These are phyloP conservation scores for Pangasius krempfi DNA, from an alignment of 2,797 vertebrate species.

Conservation along the genomic window DNA sequence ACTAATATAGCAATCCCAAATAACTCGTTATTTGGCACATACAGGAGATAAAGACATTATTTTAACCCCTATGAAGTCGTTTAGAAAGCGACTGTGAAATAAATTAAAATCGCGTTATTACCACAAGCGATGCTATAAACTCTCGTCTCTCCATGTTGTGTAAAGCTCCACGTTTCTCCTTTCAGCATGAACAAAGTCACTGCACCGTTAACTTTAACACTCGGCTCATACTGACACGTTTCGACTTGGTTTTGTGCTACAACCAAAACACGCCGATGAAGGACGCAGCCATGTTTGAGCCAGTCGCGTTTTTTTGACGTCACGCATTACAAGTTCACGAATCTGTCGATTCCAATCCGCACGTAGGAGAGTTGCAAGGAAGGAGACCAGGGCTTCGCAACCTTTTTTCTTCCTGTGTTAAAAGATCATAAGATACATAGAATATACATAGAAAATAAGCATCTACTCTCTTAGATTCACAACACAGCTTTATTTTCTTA, in stretches of 20 bases:
- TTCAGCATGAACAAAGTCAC: neutral
- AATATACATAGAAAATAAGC: neutral
- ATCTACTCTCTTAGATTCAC: neutral
- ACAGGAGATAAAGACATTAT: neutral
- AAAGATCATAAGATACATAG: too few relatives aligned
- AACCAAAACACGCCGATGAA: constrained; percentile 53
- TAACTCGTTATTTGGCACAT: neutral
- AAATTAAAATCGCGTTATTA: constrained; percentile 53
- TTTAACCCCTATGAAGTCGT: neutral
- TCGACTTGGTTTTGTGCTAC: neutral
- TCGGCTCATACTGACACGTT: neutral
- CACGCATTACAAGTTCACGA: neutral
- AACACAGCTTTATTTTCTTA: neutral
- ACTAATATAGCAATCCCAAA: neutral
- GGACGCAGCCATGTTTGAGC: constrained; percentile 76
- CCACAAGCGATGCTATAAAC: constrained; percentile 75
- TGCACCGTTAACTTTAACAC: neutral
- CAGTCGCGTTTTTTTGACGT: constrained; percentile 42
- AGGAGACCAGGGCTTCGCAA: neutral
- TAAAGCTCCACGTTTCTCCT: neutral
- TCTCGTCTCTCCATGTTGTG: constrained; percentile 71
- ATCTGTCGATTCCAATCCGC: neutral
- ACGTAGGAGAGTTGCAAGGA: neutral
- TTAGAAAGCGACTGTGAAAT: neutral
- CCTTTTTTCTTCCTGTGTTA: neutral